Evolutionary conservation across 2,888 invertebrate genomes (phyloP).

Genomic region (Napeogenes sylphis): DNA sequence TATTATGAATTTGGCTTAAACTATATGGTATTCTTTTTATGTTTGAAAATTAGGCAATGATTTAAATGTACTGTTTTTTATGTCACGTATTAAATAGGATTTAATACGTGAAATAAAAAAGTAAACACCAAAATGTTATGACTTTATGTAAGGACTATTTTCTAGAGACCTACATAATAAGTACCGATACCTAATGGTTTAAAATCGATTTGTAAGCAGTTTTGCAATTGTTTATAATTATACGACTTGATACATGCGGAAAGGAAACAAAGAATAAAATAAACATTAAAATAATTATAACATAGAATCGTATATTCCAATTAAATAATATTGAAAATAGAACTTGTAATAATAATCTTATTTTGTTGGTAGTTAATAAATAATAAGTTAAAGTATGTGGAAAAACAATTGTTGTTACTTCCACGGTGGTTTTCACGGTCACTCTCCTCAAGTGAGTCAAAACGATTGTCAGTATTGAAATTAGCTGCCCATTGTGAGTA

Average conservation of each 20-base stretch:
- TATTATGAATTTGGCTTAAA: too few relatives aligned
- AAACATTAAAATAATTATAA: background rate
- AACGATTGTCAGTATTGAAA: conserved; percentile 68
- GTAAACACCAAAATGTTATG: too few relatives aligned
- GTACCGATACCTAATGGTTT: too few relatives aligned
- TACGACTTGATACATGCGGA: background rate
- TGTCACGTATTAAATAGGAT: too few relatives aligned
- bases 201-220: too few relatives aligned
- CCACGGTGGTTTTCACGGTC: conserved; percentile 53
- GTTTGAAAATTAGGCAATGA: too few relatives aligned
- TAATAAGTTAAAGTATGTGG: conserved; percentile 37
- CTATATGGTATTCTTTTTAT: too few relatives aligned
- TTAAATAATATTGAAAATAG: background rate
- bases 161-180: too few relatives aligned
- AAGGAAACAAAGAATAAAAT: background rate
- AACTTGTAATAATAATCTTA: background rate
- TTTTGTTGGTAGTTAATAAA: background rate
- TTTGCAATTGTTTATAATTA: conserved; percentile 3
- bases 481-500: conserved; percentile 41
- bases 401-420: conserved; percentile 44
- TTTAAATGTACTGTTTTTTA: too few relatives aligned
- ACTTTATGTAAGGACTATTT: too few relatives aligned
- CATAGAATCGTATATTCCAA: background rate
- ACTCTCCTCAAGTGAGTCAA: conserved; percentile 42
- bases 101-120: too few relatives aligned